Percentiles rank a stretch among this genome's conserved stretches.
phyloP scores from a whole-genome alignment of 2,113 vertebrate genomes.

The Cichladusa arquata region DNA sequence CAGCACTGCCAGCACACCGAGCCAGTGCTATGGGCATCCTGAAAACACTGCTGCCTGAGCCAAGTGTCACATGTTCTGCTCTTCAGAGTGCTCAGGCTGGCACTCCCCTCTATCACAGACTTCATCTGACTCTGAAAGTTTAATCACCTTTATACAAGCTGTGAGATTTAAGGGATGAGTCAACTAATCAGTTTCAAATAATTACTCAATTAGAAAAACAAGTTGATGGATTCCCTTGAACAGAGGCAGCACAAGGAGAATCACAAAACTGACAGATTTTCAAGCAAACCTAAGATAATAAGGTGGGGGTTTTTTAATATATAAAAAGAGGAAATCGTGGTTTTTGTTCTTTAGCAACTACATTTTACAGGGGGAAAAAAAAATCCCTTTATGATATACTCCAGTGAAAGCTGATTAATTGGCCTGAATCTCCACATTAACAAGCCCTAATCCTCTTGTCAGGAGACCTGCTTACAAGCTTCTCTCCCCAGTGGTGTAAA shows the following conservation, averaged over 20 bases:
- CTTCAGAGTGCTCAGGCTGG: not conserved
- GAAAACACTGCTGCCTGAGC: not conserved
- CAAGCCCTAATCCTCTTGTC: constrained; percentile 53
- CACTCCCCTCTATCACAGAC: not conserved
- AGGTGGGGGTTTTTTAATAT: not conserved
- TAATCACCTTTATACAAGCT: constrained; percentile 53
- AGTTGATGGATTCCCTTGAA: constrained; percentile 4
- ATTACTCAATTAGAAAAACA: constrained; percentile 48
- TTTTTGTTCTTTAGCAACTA: not conserved
- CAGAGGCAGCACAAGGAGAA: not conserved
- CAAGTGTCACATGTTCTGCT: not conserved
- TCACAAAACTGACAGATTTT: not conserved
- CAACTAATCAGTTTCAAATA: constrained; percentile 55
- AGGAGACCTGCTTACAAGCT: constrained; percentile 30
- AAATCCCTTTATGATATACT: not conserved
- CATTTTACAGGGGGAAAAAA: not conserved
- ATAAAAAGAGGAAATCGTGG: accelerated
- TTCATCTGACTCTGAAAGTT: constrained; percentile 36
- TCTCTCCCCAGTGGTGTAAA: not conserved
- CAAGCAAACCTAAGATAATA: not conserved
- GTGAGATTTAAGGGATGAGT: constrained; percentile 42
- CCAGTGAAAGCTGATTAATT: constrained; percentile 53
- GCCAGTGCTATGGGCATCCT: not conserved
- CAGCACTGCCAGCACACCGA: not conserved
- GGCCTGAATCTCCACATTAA: constrained; percentile 36